These are phyloP conservation scores for Reticulitermes lucifugus DNA, from an alignment of 2,888 invertebrate species.

Conservation along the genomic window DNA sequence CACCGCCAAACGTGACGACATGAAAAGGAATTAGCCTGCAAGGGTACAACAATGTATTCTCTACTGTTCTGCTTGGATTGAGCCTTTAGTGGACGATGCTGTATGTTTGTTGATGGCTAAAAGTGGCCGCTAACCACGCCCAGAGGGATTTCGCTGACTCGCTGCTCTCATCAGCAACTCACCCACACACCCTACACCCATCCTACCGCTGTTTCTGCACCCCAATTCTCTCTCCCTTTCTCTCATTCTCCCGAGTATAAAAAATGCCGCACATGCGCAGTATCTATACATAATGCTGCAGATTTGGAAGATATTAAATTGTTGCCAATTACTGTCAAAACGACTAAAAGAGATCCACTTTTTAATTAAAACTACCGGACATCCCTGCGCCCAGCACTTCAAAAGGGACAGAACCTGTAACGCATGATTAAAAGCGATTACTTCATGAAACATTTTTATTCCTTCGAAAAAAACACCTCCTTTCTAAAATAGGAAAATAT, in stretches of 20 bases:
- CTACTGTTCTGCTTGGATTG: too few species aligned
- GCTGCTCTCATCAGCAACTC: slow-evolving; percentile 7
- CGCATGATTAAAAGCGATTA: slow-evolving; percentile 5
- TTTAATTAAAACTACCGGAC: slow-evolving; percentile 29
- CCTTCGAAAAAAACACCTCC: not conserved
- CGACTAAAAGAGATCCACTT: slow-evolving; percentile 22
- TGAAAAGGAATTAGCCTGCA: too few species aligned
- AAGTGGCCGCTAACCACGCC: not conserved
- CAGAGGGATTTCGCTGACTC: not conserved
- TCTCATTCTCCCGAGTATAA: not conserved
- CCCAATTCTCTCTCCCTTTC: too few species aligned
- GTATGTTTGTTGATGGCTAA: too few species aligned
- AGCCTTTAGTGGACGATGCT: too few species aligned
- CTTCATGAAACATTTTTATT: not conserved
- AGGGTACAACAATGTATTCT: too few species aligned
- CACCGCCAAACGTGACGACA: too few species aligned
- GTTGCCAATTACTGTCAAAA: slow-evolving; percentile 38
- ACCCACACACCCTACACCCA: not conserved
- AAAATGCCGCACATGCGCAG: not conserved
- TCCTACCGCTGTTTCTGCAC: too few species aligned
- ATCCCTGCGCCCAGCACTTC: not conserved
- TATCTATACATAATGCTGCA: not conserved
- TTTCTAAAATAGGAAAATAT: not conserved
- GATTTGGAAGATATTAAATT: slow-evolving; percentile 31
- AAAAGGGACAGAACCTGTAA: not conserved